These are phyloP conservation scores for Oligia latruncula DNA, from an alignment of 2,888 invertebrate genomes.

Conservation along the genomic window DNA sequence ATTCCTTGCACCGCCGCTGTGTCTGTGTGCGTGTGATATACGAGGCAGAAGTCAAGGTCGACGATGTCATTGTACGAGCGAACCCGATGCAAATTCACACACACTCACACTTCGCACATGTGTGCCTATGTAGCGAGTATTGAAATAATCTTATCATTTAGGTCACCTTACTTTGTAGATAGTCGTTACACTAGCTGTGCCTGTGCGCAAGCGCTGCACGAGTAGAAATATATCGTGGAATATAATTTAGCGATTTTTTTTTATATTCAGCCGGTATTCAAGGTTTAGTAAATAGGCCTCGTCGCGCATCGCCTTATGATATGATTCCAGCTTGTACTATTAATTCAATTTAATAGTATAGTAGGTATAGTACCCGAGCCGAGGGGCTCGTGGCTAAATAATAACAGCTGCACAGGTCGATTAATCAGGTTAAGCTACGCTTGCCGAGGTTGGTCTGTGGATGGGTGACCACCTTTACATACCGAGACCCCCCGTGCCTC, in stretches of 20 bases:
- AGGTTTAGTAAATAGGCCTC: constrained; percentile 1
- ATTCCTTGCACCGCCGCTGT: constrained; percentile 73
- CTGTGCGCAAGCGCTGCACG: constrained; percentile 61
- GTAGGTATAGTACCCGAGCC: constrained; percentile 6
- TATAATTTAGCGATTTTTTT: constrained; percentile 6
- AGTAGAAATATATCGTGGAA: constrained; percentile 18
- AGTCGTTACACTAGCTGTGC: constrained; percentile 75
- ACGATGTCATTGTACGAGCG: constrained; percentile 89
- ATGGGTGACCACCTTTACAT: too few relatives aligned
- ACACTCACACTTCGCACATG: constrained; percentile 67
- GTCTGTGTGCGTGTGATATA: constrained; percentile 79
- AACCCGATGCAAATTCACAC: constrained; percentile 83
- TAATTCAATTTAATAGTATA: constrained; percentile 42
- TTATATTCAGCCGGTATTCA: constrained; percentile 14
- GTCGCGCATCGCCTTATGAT: background rate
- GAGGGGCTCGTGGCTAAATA: too few relatives aligned
- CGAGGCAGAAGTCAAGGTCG: constrained; percentile 88
- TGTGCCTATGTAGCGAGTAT: constrained; percentile 78
- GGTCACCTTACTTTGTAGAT: constrained; percentile 90
- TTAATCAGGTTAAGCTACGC: too few relatives aligned
- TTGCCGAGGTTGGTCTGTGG: too few relatives aligned
- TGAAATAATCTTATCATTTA: constrained; percentile 90
- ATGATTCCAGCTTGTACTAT: constrained; percentile 31
- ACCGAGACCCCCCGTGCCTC: too few relatives aligned
- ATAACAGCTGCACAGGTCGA: too few relatives aligned